Evolutionary conservation across 2,888 invertebrate genomes (phyloP), one percentile per base, ranked within the genome.

Genomic region (Pseudococcus longispinus): DNA sequence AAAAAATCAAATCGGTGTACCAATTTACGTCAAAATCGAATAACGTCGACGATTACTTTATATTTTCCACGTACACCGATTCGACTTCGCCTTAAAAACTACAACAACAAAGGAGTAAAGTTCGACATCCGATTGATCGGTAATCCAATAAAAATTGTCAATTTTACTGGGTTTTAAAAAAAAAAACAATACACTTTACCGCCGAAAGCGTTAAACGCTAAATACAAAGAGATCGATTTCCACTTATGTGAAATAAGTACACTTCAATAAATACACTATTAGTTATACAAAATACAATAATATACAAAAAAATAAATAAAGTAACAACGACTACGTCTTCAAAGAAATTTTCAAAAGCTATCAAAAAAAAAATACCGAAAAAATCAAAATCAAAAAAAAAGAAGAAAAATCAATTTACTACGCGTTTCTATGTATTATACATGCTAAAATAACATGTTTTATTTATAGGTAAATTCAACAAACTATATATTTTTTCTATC

Each of bases 401-500:
- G 37, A 74, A 6, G 1, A 42, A 42, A 42, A 80, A 20, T 20
- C 20, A 80, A 37, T 80, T 80, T 80, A 37, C 77, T 42, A 80
- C 20, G 77, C 77, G 13, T 20, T 80, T 4, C 29, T 20, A 65
- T 32, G 37, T 32, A 8, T 13, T 80, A 32, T 18, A 70, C 70
- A 70, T n/a, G 77, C 37, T 77, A 37, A 77, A 77, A n/a, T 37
- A 77, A 77, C 77, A 65, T 65, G 65, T 23, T 77, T 55, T 80
- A 20, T 37, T 37, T 74, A 74, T 32, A 51, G 15, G 46, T 46
- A 74, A 37, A 80, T 42, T 80, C 77, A 80, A 80, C 77, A 80
- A 80, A 80, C 77, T 80, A 80, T 80, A 77, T 77, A 37, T 80
- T 80, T 80, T 80, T 80, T 80, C 77, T 80, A 80, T 80, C 77